Evolutionary conservation across 1,140 invertebrate species (phyloP).

Genomic region (Drosophila lacertosa): DNA sequence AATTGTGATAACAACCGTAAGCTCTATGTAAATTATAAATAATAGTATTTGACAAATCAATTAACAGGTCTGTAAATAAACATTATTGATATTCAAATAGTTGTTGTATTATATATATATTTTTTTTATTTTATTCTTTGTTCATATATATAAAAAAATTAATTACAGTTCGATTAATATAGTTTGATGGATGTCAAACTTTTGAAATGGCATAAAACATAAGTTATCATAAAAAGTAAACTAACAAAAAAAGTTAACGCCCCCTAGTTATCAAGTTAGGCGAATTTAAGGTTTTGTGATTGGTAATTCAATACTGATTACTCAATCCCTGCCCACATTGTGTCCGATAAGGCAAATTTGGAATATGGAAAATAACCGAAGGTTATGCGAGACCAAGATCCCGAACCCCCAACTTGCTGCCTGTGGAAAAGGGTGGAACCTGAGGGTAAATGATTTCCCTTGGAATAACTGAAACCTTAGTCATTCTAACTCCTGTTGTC

Average conservation of each 20-base stretch:
- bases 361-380: constrained; percentile 37
- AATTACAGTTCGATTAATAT: neutral
- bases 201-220: no score
- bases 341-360: neutral
- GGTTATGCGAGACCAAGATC: neutral
- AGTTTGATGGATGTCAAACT: no score
- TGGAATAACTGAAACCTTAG: neutral
- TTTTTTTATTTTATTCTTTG: no score
- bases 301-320: constrained; percentile 5
- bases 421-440: neutral
- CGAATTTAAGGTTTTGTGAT: constrained; percentile 1
- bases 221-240: no score
- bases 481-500: neutral
- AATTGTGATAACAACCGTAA: no score
- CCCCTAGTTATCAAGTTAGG: neutral
- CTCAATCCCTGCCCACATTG: neutral
- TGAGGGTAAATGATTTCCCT: neutral
- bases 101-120: no score
- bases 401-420: neutral
- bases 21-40: no score
- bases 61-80: no score
- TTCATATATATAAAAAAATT: no score
- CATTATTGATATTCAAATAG: no score
- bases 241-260: constrained; percentile 12
- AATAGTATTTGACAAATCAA: no score